These are phyloP conservation scores for Clarias platycephalus DNA, from an alignment of 2,797 vertebrate genomes.

Conservation along the genomic window DNA sequence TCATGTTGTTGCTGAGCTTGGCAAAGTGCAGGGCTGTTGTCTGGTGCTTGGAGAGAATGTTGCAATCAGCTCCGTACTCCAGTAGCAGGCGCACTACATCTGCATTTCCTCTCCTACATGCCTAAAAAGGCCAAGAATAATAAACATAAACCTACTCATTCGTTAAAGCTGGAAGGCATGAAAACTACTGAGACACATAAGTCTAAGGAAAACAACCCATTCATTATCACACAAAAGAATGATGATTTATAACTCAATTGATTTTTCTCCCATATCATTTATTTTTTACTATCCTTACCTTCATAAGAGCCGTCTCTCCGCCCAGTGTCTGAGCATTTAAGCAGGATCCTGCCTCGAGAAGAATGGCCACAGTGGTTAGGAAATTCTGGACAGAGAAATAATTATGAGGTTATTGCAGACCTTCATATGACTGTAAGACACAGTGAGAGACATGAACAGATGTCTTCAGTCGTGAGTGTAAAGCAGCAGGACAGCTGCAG, in stretches of 20 bases:
- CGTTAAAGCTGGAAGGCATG: not conserved
- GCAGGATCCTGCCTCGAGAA: conserved; percentile 91
- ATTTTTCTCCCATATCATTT: not conserved
- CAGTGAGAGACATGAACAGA: not conserved
- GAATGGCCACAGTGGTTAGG: conserved; percentile 91
- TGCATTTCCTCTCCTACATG: conserved; percentile 91
- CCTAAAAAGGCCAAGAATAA: conserved; percentile 68
- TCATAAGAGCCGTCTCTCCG: conserved; percentile 97
- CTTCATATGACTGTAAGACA: not conserved
- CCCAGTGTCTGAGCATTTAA: conserved; percentile 86
- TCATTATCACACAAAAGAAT: not conserved
- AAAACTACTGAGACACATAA: not conserved
- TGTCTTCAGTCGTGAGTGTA: not conserved
- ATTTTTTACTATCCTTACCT: conserved; percentile 76
- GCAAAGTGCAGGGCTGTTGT: conserved; percentile 88
- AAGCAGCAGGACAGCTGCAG: conserved; percentile 17
- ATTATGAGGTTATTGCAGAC: not conserved
- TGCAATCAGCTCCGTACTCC: conserved; percentile 93
- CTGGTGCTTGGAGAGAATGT: conserved; percentile 91
- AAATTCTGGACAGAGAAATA: conserved; percentile 79
- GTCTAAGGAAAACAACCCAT: not conserved
- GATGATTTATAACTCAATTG: no score
- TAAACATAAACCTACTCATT: not conserved
- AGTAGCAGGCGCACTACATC: conserved; percentile 94
- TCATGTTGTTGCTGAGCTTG: conserved; percentile 86